Evolutionary conservation across 1,140 invertebrate species (phyloP).

Genomic region (Chionoecetes opilio): DNA sequence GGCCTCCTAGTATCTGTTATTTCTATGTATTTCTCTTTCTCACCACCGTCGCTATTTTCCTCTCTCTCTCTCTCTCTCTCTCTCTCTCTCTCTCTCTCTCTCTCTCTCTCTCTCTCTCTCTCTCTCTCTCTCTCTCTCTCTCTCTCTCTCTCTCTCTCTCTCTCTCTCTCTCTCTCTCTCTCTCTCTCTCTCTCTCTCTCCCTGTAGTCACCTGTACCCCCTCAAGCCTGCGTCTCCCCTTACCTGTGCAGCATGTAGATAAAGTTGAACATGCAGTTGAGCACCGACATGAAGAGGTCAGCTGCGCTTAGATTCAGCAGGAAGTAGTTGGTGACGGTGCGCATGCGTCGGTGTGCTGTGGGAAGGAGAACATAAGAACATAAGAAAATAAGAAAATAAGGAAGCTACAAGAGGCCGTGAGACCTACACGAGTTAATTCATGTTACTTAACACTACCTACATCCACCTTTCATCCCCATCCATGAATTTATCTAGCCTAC

Average conservation of each 20-base stretch:
- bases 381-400: constrained; percentile 33
- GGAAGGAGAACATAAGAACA: neutral
- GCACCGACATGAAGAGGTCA: constrained; percentile 84
- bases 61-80: too few relatives aligned
- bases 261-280: constrained; percentile 85
- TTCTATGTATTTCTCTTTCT: too few relatives aligned
- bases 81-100: too few relatives aligned
- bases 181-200: neutral
- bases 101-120: neutral
- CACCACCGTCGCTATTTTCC: too few relatives aligned
- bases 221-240: neutral
- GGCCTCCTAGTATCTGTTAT: too few relatives aligned
- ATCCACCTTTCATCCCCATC: too few relatives aligned
- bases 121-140: neutral
- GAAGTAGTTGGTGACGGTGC: constrained; percentile 98
- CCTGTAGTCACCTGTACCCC: neutral
- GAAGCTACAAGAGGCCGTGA: too few relatives aligned
- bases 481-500: too few relatives aligned
- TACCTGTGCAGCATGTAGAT: constrained; percentile 83
- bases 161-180: neutral
- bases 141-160: neutral
- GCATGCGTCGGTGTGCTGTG: constrained; percentile 91
- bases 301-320: constrained; percentile 88
- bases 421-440: too few relatives aligned
- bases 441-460: too few relatives aligned